A percentile compares a stretch with the other conserved stretches of the same genome.
These are phyloP conservation scores for Chroicocephalus ridibundus DNA, from an alignment of 2,113 vertebrate genomes.

Conservation along the genomic window DNA sequence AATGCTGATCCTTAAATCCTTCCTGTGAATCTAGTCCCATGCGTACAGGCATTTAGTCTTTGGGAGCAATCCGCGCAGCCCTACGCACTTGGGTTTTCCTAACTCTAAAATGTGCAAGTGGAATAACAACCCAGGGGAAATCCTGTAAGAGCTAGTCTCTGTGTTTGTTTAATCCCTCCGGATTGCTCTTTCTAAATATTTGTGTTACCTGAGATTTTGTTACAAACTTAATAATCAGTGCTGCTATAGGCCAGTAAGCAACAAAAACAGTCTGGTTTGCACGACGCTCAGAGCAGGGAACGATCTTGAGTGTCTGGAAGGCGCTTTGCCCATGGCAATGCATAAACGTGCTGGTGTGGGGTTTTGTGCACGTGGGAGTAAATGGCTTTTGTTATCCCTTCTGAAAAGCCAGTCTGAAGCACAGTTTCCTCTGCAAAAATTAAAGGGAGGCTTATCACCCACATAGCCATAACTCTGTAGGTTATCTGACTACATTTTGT, in stretches of 20 bases:
- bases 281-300: background rate
- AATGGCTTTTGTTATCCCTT: background rate
- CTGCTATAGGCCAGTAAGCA: background rate
- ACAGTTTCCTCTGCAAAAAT: background rate
- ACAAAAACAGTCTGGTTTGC: background rate
- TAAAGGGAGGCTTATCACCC: background rate
- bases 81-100: background rate
- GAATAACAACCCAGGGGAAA: background rate
- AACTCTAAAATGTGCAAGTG: background rate
- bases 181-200: conserved; percentile 18
- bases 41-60: background rate
- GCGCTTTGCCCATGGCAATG: background rate
- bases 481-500: background rate
- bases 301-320: background rate
- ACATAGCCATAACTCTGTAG: background rate
- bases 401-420: conserved; percentile 13
- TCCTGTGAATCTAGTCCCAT: background rate
- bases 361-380: background rate
- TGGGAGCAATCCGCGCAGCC: background rate
- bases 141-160: background rate
- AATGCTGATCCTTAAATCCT: conserved; percentile 25
- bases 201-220: conserved; percentile 38
- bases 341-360: background rate
- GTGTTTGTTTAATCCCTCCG: background rate
- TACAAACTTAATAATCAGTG: background rate